Conservation (phyloP, 2,888 invertebrate genomes). For the Dinocampus coccinellae region DNA sequence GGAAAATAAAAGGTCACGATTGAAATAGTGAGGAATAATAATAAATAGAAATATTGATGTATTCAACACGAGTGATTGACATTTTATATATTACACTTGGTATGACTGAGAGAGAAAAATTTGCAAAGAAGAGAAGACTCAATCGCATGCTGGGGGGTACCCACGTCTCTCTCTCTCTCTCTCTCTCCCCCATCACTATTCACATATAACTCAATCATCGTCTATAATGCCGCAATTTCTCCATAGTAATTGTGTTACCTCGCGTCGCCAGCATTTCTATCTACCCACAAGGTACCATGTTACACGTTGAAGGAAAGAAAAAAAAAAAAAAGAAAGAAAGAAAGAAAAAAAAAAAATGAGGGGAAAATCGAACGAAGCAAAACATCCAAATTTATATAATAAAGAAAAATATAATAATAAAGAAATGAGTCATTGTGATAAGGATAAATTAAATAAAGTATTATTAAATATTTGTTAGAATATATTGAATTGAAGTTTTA, state of each 20-base stretch:
- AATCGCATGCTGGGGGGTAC: constrained; percentile 51
- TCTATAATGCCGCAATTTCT: constrained; percentile 69
- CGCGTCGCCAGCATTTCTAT: constrained; percentile 44
- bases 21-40: constrained; percentile 7
- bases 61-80: constrained; percentile 59
- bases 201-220: constrained; percentile 66
- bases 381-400: not conserved
- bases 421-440: not conserved
- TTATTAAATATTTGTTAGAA: not conserved
- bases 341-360: constrained; percentile 6
- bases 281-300: constrained; percentile 31
- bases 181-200: constrained; percentile 46
- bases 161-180: not conserved
- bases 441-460: no score
- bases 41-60: constrained; percentile 29
- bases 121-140: constrained; percentile 46
- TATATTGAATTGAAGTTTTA: not conserved
- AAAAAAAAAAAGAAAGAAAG: not conserved
- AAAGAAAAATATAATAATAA: not conserved
- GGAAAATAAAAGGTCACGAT: not conserved
- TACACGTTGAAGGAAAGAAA: constrained; percentile 16
- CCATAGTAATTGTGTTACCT: constrained; percentile 65
- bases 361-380: constrained; percentile 1
- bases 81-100: constrained; percentile 63
- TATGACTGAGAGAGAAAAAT: constrained; percentile 42